A percentile compares a stretch with the other conserved stretches of the same genome.
Evolutionary conservation across 1,140 invertebrate species (phyloP).

Genomic region (Magallana gigas): DNA sequence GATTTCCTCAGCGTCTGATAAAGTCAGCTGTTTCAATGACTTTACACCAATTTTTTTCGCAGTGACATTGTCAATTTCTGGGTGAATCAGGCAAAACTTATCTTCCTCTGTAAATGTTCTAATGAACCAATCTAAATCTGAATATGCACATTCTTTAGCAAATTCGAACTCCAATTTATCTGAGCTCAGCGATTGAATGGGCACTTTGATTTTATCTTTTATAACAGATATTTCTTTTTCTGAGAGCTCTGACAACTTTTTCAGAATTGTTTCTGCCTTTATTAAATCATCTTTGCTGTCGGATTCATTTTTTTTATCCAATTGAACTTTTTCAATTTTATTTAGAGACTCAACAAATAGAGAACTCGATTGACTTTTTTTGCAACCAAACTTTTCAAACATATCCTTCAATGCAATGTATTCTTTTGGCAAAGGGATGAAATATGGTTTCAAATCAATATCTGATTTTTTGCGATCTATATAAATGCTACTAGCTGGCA

Average conservation of each 20-base stretch:
- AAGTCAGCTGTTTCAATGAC: constrained; percentile 46
- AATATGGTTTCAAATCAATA: not conserved
- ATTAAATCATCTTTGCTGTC: not conserved
- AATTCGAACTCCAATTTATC: not conserved
- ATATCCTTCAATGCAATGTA: not conserved
- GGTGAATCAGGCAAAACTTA: constrained; percentile 41
- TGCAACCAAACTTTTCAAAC: not conserved
- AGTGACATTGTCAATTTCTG: not conserved
- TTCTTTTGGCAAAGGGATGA: not conserved
- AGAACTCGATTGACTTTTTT: not conserved
- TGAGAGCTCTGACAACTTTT: not conserved
- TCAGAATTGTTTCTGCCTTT: not conserved
- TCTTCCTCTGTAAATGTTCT: constrained; percentile 37
- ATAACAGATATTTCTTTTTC: not conserved
- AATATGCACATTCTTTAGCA: constrained; percentile 32
- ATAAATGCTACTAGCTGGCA: not conserved
- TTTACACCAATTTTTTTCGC: constrained; percentile 50
- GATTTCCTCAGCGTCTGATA: constrained; percentile 43
- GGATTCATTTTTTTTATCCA: not conserved
- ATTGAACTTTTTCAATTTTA: not conserved
- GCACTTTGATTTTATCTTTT: not conserved
- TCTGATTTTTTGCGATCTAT: not conserved
- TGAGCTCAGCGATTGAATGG: not conserved
- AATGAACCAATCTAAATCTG: constrained; percentile 23
- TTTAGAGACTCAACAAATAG: not conserved